These are phyloP conservation scores for Periophthalmus modestus DNA, from an alignment of 2,113 vertebrate genomes.

Conservation along the genomic window DNA sequence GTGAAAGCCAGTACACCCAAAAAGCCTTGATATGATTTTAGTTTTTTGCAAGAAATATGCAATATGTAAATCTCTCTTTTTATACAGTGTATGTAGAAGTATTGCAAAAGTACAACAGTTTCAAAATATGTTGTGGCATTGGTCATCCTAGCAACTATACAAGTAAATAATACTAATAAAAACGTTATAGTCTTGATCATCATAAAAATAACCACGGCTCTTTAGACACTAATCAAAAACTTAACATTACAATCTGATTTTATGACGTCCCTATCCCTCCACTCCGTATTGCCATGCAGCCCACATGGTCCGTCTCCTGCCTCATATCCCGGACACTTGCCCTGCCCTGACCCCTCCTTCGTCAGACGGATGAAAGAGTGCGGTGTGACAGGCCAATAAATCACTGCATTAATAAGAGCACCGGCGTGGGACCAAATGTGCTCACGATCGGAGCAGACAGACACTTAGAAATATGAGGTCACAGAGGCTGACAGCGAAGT, in stretches of 20 bases:
- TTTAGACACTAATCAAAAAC: background rate
- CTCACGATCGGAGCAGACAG: background rate
- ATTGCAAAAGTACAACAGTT: too few relatives aligned
- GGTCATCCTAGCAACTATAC: too few relatives aligned
- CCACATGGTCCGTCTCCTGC: conserved; percentile 20
- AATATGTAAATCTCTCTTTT: too few relatives aligned
- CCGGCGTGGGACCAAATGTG: conserved; percentile 21
- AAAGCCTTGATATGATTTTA: too few relatives aligned
- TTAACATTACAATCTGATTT: background rate
- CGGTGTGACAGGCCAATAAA: conserved; percentile 45
- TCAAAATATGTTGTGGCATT: too few relatives aligned
- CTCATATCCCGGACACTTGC: conserved; percentile 48
- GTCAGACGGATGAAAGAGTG: conserved; percentile 35
- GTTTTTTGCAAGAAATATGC: too few relatives aligned
- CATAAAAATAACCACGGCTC: background rate
- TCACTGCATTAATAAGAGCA: conserved; percentile 49
- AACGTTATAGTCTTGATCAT: background rate
- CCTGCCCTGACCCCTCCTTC: conserved; percentile 35
- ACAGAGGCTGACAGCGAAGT: background rate
- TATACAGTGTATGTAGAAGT: too few relatives aligned
- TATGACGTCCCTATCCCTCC: background rate
- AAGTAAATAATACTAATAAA: too few relatives aligned
- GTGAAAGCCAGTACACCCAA: too few relatives aligned
- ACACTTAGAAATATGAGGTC: conserved; percentile 11
- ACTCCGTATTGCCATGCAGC: conserved; percentile 41